Percentiles rank a stretch among this genome's conserved stretches.
Conservation (phyloP, 2,888 invertebrate species). For the Noctua janthe region DNA sequence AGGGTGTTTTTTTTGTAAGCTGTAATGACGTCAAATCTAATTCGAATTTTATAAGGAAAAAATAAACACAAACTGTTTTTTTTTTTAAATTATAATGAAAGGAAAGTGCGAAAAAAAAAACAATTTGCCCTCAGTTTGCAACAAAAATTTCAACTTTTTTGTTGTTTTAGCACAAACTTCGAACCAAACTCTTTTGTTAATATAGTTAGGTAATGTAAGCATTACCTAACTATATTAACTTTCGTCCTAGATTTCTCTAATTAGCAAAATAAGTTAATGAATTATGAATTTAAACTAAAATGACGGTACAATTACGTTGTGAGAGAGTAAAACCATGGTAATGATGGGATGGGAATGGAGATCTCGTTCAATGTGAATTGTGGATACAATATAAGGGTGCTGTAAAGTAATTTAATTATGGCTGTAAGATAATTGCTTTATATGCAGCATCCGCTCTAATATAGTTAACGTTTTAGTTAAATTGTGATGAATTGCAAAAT, state of each 20-base stretch:
- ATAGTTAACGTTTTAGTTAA: constrained; percentile 16
- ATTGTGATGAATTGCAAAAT: constrained; percentile 3
- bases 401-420: constrained; percentile 42
- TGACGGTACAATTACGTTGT: constrained; percentile 10
- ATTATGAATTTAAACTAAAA: background rate
- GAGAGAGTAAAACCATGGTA: constrained; percentile 13
- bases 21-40: background rate
- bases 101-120: background rate
- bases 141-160: background rate
- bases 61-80: background rate
- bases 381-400: constrained; percentile 14
- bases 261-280: background rate
- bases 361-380: constrained; percentile 19
- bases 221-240: background rate
- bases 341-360: constrained; percentile 33
- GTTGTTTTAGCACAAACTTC: background rate
- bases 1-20: background rate
- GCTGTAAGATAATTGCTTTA: constrained; percentile 39
- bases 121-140: too few relatives aligned
- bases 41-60: background rate
- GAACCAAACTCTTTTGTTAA: background rate
- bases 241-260: background rate
- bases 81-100: background rate
- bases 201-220: too few relatives aligned
- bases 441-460: constrained; percentile 20